Percentiles rank a stretch among this genome's conserved stretches.
Evolutionary conservation across 2,888 invertebrate species (phyloP).

Genomic region (Eristalis arbustorum): DNA sequence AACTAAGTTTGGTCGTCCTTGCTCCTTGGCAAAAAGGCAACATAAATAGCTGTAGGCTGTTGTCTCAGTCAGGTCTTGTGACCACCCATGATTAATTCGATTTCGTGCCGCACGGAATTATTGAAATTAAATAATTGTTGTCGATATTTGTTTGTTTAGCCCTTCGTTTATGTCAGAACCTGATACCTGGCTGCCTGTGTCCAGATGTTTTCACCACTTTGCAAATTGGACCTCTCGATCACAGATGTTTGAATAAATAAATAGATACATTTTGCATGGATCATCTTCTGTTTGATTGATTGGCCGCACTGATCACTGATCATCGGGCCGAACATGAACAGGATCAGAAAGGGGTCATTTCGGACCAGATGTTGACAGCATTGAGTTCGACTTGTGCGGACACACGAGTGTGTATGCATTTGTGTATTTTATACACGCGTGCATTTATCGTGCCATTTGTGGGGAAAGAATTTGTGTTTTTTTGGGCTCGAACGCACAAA

Average conservation of each 20-base stretch:
- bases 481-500: constrained; percentile 32
- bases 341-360: constrained; percentile 59
- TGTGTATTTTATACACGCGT: constrained; percentile 10
- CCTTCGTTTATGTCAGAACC: constrained; percentile 40
- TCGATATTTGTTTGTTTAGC: constrained; percentile 64
- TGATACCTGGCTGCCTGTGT: constrained; percentile 16
- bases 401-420: not conserved
- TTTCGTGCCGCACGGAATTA: constrained; percentile 66
- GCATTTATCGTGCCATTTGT: constrained; percentile 49
- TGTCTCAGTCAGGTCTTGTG: constrained; percentile 14
- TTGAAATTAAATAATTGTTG: constrained; percentile 57
- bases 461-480: constrained; percentile 35
- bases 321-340: constrained; percentile 29
- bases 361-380: constrained; percentile 65
- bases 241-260: constrained; percentile 70
- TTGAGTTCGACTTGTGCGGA: not conserved
- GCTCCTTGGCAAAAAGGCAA: not conserved
- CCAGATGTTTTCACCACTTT: constrained; percentile 65
- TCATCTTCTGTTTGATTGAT: constrained; percentile 68
- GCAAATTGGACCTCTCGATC: constrained; percentile 25
- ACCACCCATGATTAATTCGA: constrained; percentile 58
- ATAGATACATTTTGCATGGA: constrained; percentile 58
- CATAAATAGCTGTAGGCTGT: not conserved
- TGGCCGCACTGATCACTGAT: constrained; percentile 69
- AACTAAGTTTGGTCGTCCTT: not conserved